Evolutionary conservation across 2,797 vertebrate species (phyloP).

Genomic region (Gymnocypris eckloni): DNA sequence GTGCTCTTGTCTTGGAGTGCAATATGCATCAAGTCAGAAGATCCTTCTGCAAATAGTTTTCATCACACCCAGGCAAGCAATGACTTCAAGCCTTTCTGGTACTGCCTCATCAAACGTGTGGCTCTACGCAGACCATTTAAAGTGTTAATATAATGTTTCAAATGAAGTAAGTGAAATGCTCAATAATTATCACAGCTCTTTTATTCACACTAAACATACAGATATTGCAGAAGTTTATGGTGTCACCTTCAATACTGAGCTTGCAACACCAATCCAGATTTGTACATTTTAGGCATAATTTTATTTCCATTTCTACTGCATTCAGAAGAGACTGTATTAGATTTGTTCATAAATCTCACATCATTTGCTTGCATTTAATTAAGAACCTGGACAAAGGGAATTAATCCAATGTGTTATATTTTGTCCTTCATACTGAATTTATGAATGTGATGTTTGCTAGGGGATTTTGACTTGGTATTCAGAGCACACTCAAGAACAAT

Average conservation of each 20-base stretch:
- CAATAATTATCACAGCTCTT: not conserved
- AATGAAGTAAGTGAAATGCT: not conserved
- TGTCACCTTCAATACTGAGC: not conserved
- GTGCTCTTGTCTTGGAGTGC: constrained; percentile 68
- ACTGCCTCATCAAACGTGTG: constrained; percentile 75
- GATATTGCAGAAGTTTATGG: not conserved
- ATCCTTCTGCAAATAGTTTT: constrained; percentile 83
- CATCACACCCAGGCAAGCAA: constrained; percentile 76
- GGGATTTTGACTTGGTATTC: not conserved
- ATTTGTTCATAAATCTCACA: not conserved
- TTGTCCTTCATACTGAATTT: not conserved
- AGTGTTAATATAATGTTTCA: constrained; percentile 51
- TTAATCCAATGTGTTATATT: not conserved
- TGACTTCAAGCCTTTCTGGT: constrained; percentile 77
- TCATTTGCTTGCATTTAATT: not conserved
- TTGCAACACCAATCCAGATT: not conserved
- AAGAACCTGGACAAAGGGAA: not conserved
- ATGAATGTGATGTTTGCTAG: not conserved
- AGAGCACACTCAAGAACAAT: not conserved
- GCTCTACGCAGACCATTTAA: constrained; percentile 67
- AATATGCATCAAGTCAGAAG: constrained; percentile 75
- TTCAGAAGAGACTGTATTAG: not conserved
- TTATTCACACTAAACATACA: not conserved
- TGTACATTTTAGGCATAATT: not conserved
- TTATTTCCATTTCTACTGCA: not conserved